Evolutionary conservation across 2,888 invertebrate species (phyloP).

Genomic region (Dichetophora obliterata): DNA sequence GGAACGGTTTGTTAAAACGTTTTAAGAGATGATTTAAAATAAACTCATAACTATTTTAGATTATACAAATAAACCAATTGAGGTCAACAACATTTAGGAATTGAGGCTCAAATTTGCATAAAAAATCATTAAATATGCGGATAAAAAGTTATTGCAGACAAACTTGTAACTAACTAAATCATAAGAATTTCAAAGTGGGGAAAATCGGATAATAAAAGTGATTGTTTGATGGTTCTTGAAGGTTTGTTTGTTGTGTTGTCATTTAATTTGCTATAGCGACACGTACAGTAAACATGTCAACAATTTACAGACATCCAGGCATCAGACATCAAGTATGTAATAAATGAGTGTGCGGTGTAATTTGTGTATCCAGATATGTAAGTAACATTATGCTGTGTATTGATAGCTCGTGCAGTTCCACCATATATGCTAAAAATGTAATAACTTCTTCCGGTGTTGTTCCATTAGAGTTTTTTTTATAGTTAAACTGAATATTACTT

Average conservation of each 20-base stretch:
- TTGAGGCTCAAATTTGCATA: conserved; percentile 18
- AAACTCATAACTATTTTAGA: too few species aligned
- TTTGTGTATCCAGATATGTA: not conserved
- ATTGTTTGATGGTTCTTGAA: not conserved
- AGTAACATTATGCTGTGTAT: not conserved
- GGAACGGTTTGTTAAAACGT: too few species aligned
- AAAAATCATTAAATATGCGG: conserved; percentile 6
- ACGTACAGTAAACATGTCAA: not conserved
- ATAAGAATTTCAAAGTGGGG: not conserved
- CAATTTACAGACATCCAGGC: not conserved
- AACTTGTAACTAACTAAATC: not conserved
- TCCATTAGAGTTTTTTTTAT: too few species aligned
- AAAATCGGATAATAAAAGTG: not conserved
- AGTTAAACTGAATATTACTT: too few species aligned
- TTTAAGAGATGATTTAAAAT: too few species aligned
- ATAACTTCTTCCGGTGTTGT: too few species aligned
- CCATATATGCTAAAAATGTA: too few species aligned
- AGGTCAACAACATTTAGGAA: conserved; percentile 23
- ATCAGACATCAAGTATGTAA: not conserved
- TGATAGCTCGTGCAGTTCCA: too few species aligned
- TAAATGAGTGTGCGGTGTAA: not conserved
- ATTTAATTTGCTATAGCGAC: conserved; percentile 26
- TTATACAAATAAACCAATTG: not conserved
- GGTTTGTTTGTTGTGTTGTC: conserved; percentile 24
- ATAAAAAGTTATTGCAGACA: conserved; percentile 7